Evolutionary conservation across 1,140 invertebrate genomes (phyloP), one percentile per base, ranked within the genome.

Genomic region (Psilanteris sp.): DNA sequence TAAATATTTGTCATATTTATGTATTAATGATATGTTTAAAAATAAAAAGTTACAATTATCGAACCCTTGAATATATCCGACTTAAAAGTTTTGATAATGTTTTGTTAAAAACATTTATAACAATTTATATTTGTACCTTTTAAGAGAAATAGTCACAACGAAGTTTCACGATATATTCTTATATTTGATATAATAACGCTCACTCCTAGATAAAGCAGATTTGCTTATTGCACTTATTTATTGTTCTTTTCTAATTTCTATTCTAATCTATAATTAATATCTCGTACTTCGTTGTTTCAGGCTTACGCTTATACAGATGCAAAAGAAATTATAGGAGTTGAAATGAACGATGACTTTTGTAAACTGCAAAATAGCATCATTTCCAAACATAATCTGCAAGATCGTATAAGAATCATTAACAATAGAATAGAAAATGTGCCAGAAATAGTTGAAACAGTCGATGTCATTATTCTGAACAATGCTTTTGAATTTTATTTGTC

Each of bases 331-430:
- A 88, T 92, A 68, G 93, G 93, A 4, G 89, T 94, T 20, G 93
- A 94, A 89, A 91, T 94, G 77, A 94, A 93, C 77, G 84, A 90
- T 77, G 91, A 92, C 59, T 91, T 92, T 20, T 93, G 91, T 82
- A 82, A 91, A 27, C 72, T 94, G 4, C 92, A 93, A 82, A 85
- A 90, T 37, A 88, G 89, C 9, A 90, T 93, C 13, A 85, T 93
- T 27, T 73, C 85, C 1, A 90, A 92, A 82, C 91, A 90, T 72
- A 85, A 89, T 32, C 85, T 91, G 85, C 78, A 90, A 16, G 83
- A 91, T 44, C 89, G 90, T 61, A 87, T 93, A 67, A 83, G 90
- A 83, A 82, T 93, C 26, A 75, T 92, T 6, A 80, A 91, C 61
- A 88, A 90, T 31, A 90, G 92, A 84, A 88, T 93, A 39, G 86